Evolutionary conservation across 2,113 vertebrate genomes (phyloP), one percentile per base, ranked within the genome.

Genomic region (Polypterus senegalus): DNA sequence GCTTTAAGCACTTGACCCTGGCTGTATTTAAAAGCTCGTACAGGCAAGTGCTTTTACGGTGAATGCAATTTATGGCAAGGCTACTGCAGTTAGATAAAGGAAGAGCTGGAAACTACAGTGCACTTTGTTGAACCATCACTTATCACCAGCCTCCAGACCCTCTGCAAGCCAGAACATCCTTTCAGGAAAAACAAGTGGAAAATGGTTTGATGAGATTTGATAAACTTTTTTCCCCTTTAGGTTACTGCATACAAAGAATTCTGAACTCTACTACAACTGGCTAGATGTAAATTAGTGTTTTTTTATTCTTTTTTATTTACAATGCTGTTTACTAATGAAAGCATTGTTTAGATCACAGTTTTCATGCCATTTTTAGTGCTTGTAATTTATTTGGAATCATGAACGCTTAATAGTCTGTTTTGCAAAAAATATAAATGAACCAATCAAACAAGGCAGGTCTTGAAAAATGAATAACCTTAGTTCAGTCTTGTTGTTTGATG

Each of bases 151-250:
- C 53, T 46, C 59, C 51, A 8, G 45, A 54, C n/a, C 4, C 10
- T 58, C 57, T 54, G 57, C 54, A 48, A 64, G 47, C 51, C 49
- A 59, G 27, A 59, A 54, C 51, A 60, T 60, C 58, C 58, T 60
- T 11, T 59, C 49, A 54, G 46, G 58, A 54, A 54, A 64, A 59
- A 9, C 7, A 55, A 51, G 11, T 54, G 46, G 47, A 48, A 60
- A 60, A 64, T 53, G 43, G 27, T 59, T n/a, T 49, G 45, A 53
- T 52, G 44, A 10, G 27, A 58, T 52, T 49, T 52, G 48, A 64
- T 64, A 49, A 58, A 58, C 56, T 45, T 9, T 8, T 27, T 58
- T 58, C 56, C 56, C 27, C 27, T 27, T 58, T 45, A 58, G 6
- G 9, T 44, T 58, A 44, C 43, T 43, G 56, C 56, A 7, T 58